Percentiles rank a stretch among this genome's conserved stretches.
phyloP scores from a whole-genome alignment of 2,797 vertebrate genomes.

The Rousettus madagascariensis region DNA sequence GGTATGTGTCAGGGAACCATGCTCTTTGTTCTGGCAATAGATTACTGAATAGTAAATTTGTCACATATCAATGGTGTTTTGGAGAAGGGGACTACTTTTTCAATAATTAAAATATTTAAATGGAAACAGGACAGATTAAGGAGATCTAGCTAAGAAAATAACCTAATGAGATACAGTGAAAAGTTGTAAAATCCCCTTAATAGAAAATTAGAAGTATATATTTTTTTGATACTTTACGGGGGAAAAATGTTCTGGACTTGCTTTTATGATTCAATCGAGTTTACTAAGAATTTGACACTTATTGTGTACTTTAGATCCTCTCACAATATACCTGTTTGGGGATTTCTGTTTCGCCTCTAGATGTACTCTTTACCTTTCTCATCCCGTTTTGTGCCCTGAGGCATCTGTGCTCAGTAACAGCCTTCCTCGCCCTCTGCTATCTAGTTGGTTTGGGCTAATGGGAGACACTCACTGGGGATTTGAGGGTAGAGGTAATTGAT shows the following conservation, averaged over 20 bases:
- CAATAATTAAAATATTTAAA: neutral
- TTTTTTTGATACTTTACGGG: neutral
- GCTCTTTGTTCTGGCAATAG: neutral
- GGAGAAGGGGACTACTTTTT: neutral
- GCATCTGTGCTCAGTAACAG: neutral
- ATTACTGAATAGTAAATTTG: neutral
- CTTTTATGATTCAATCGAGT: neutral
- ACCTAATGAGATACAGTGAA: neutral
- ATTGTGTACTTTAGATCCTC: neutral
- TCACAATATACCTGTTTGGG: neutral
- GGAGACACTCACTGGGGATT: neutral
- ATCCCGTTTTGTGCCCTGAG: neutral
- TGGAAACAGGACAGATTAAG: neutral
- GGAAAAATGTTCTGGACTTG: neutral
- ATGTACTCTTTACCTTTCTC: neutral
- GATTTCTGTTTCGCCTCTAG: neutral
- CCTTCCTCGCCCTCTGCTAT: neutral
- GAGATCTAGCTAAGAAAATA: neutral
- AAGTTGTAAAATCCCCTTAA: neutral
- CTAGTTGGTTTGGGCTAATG: neutral
- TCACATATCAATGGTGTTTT: neutral
- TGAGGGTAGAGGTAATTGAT: neutral
- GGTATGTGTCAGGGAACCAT: neutral
- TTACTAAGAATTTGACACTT: neutral
- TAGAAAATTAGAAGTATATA: neutral